Base-by-base conservation (phyloP, 2,888 invertebrate genomes). In the Ochlodes sylvanus region DNA sequence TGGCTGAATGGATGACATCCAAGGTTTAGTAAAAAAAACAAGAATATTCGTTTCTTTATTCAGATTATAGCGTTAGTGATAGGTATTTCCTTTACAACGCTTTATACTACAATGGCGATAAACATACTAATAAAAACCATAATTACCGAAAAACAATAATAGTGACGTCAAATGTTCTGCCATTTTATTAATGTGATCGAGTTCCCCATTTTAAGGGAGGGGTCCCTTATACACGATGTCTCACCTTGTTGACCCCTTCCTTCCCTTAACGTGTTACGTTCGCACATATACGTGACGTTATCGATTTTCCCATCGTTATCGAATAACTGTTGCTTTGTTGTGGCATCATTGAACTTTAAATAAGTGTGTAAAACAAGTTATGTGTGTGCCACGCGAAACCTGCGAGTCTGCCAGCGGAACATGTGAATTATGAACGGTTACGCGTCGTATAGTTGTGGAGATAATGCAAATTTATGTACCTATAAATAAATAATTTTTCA, bases 361-460 rank as follows among this genome's bases (percentile, higher is more conserved):
- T 15, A 12, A 7, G 2, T 7, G 9, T 47, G 14, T 44, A 17
- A 47, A 47, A 47, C 17, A 17, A 47, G 44, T 47, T 47, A 38
- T 38, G 44, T 15, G 44, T 47, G 15, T 47, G 12, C 17, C 7
- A 15, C n/a, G 17, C 17, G 44, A 47, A 56, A 12, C 38, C 56
- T 19, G 34, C 1, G 55, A 55, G 57, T 12, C 57, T 57, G 14
- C 7, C 57, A 57, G 38, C 56, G 56, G 41, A 57, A 57, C 21
- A 42, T 21, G 58, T 58, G 58, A 42, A 58, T 58, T 58, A 58
- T 58, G 58, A 58, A 42, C 58, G 27, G 44, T 44, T 58, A 58
- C n/a, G 21, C 44, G n/a, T 10, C 10, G 58, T 58, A 58, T 27
- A 44, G 6, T 58, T 15, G 34, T n/a, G 21, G 10, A 9, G 9